These are phyloP conservation scores for Dinomys branickii DNA, from an alignment of 2,113 vertebrate genomes.

Conservation along the genomic window DNA sequence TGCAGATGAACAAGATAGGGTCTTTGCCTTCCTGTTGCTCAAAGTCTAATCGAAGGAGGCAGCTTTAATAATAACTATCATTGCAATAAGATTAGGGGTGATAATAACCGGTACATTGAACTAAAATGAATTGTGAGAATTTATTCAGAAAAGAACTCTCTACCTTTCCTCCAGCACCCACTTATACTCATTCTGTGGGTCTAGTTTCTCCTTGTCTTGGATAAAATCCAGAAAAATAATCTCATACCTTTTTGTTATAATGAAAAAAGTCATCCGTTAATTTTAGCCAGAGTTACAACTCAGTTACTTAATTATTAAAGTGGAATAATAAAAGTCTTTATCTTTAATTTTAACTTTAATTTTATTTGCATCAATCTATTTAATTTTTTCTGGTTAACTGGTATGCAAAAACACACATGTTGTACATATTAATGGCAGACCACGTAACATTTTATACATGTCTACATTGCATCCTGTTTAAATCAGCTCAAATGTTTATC, in stretches of 20 bases:
- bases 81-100: neutral
- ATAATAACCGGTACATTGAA: neutral
- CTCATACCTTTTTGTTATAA: constrained; percentile 1
- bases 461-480: neutral
- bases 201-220: neutral
- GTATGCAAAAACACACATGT: neutral
- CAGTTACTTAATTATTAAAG: neutral
- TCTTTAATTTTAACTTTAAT: neutral
- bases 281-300: neutral
- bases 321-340: neutral
- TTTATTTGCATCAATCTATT: neutral
- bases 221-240: constrained; percentile 4
- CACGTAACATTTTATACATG: neutral
- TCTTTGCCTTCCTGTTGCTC: neutral
- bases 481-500: neutral
- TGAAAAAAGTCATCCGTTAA: neutral
- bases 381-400: neutral
- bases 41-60: neutral
- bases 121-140: neutral
- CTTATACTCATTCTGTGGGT: neutral
- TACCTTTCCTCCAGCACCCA: neutral
- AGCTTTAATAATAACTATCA: constrained; percentile 11
- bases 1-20: too few species aligned
- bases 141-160: neutral
- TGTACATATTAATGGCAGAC: neutral